phyloP scores from a whole-genome alignment of 37 sponge, comb jelly and placozoan species.

The Corticium candelabrum region DNA sequence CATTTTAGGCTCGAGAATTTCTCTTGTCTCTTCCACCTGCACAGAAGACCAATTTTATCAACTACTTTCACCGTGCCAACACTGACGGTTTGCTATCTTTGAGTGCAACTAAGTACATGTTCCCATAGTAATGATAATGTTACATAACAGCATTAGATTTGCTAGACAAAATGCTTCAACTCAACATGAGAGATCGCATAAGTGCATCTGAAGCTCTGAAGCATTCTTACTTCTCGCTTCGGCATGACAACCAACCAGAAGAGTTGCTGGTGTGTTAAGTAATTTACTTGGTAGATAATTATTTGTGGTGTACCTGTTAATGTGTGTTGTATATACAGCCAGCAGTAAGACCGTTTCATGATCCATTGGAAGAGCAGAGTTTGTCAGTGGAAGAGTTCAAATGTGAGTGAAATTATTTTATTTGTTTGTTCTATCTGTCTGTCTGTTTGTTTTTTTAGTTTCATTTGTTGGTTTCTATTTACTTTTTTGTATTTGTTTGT shows the following conservation, averaged over 20 bases:
- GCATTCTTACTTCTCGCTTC: neutral
- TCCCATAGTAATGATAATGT: neutral
- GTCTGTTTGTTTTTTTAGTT: no score
- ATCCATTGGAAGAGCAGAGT: neutral
- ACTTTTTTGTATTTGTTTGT: no score
- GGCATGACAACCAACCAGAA: no score
- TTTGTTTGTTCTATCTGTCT: no score
- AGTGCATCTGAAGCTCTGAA: neutral
- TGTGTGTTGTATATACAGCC: neutral
- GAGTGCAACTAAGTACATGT: neutral
- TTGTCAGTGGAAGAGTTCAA: neutral
- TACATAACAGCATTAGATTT: neutral
- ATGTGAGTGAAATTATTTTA: neutral
- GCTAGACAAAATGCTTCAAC: neutral
- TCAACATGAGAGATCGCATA: neutral
- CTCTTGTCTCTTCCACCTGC: neutral
- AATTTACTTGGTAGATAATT: no score
- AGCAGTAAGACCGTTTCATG: neutral
- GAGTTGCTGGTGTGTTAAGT: no score
- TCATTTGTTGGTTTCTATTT: no score
- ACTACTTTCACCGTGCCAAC: neutral
- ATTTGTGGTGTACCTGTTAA: neutral
- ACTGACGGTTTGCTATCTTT: neutral
- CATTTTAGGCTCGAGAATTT: neutral
- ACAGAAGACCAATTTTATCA: neutral